A percentile compares a stretch with the other conserved stretches of the same genome.
Conservation (phyloP, 2,113 vertebrate species). For the Todiramphus saurophagus region DNA sequence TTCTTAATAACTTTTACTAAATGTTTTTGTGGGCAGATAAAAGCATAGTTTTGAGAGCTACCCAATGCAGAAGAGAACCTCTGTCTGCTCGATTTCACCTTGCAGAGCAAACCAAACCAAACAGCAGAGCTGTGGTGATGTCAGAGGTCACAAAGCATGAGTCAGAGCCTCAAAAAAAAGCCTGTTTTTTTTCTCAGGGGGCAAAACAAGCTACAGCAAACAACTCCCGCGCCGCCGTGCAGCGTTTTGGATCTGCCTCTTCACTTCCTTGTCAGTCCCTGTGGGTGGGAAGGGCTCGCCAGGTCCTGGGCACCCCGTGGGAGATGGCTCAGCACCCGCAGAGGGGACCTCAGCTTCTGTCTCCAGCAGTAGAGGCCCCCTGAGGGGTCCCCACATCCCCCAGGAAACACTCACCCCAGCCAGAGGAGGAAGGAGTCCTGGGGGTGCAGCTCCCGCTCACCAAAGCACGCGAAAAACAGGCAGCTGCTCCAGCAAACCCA, state of each 20-base stretch:
- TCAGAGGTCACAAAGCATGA: background rate
- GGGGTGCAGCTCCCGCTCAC: background rate
- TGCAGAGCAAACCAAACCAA: background rate
- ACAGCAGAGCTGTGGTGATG: background rate
- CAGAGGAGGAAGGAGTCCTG: background rate
- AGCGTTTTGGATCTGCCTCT: background rate
- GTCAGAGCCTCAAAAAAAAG: background rate
- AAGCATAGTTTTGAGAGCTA: background rate
- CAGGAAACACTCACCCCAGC: background rate
- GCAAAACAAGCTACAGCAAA: constrained; percentile 20
- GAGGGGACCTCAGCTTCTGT: background rate
- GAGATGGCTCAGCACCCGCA: background rate
- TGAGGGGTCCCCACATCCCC: background rate
- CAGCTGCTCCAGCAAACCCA: rapidly evolving
- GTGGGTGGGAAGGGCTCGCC: background rate
- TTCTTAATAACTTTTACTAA: background rate
- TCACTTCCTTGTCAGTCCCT: rapidly evolving
- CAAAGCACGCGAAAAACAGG: rapidly evolving
- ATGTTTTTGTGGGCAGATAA: constrained; percentile 25
- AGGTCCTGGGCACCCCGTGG: background rate
- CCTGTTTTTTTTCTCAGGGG: background rate
- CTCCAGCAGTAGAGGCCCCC: background rate
- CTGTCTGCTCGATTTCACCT: background rate
- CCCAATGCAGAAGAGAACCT: background rate
- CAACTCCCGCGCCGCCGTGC: background rate